phyloP scores from a whole-genome alignment of 2,113 vertebrate species.

The Haemorhous mexicanus region DNA sequence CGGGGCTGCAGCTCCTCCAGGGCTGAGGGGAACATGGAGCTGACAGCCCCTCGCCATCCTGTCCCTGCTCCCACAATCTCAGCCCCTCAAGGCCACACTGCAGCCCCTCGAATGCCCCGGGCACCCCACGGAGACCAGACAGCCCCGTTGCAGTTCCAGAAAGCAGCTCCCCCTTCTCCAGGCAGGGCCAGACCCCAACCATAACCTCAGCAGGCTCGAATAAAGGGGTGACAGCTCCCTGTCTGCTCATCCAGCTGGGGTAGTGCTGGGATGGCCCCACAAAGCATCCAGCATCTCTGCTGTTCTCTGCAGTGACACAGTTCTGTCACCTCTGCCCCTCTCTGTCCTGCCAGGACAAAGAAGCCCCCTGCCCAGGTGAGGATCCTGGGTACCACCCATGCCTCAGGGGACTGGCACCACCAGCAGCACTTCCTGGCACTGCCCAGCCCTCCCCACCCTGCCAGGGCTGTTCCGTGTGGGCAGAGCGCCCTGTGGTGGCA shows the following conservation, averaged over 20 bases:
- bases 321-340: not conserved
- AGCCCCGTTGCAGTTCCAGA: rapidly evolving
- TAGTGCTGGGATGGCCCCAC: rapidly evolving
- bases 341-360: not conserved
- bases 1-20: rapidly evolving
- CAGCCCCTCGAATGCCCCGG: not conserved
- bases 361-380: too few relatives aligned
- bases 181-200: not conserved
- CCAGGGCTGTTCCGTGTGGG: not conserved
- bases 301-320: not conserved
- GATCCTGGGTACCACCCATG: not conserved
- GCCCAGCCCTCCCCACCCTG: not conserved
- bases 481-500: not conserved
- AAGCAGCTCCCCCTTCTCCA: not conserved
- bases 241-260: rapidly evolving
- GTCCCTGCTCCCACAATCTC: not conserved
- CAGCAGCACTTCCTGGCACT: not conserved
- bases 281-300: rapidly evolving
- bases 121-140: not conserved
- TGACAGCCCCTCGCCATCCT: rapidly evolving
- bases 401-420: not conserved
- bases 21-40: rapidly evolving
- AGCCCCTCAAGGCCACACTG: too few relatives aligned
- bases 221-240: not conserved
- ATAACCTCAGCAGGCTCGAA: not conserved